Evolutionary conservation across 2,888 invertebrate genomes (phyloP).

Genomic region (Phytoseiulus persimilis): DNA sequence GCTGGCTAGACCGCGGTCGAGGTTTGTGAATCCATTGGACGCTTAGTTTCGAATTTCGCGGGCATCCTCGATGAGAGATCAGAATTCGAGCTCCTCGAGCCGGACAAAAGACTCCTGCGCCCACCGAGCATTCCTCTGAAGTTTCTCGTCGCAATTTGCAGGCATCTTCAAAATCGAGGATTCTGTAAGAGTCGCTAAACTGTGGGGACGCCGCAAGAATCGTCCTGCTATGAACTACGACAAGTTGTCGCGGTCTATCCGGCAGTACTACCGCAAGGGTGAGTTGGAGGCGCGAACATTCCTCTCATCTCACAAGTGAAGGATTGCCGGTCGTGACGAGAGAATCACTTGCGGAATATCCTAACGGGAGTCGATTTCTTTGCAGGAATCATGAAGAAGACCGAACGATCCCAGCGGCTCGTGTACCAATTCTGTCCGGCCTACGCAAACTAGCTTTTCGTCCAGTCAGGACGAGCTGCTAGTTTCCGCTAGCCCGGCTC

Average conservation of each 20-base stretch:
- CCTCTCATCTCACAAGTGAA: background rate
- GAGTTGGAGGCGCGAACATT: background rate
- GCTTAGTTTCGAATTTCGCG: too few species aligned
- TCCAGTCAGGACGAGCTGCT: slow-evolving; percentile 35
- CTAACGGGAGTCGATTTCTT: background rate
- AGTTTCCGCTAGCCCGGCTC: slow-evolving; percentile 6
- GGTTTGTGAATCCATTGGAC: slow-evolving; percentile 55
- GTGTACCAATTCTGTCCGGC: slow-evolving; percentile 98
- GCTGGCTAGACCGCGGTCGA: slow-evolving; percentile 87
- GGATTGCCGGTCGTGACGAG: background rate
- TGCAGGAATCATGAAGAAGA: slow-evolving; percentile 92
- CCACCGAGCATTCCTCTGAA: too few species aligned
- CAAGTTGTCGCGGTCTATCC: slow-evolving; percentile 88
- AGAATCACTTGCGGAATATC: too few species aligned
- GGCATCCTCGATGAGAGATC: too few species aligned
- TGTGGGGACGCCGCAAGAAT: slow-evolving; percentile 97
- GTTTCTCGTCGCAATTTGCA: background rate
- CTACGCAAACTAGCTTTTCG: slow-evolving; percentile 55
- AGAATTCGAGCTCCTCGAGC: too few species aligned
- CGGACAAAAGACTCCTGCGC: too few species aligned
- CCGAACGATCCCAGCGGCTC: slow-evolving; percentile 89
- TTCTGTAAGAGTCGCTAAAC: slow-evolving; percentile 86
- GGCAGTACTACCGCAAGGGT: slow-evolving; percentile 98
- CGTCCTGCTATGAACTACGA: slow-evolving; percentile 99
- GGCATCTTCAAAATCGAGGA: slow-evolving; percentile 95